Evolutionary conservation across 2,113 vertebrate genomes (phyloP), one percentile per base, ranked within the genome.

Genomic region (Vidua chalybeata): DNA sequence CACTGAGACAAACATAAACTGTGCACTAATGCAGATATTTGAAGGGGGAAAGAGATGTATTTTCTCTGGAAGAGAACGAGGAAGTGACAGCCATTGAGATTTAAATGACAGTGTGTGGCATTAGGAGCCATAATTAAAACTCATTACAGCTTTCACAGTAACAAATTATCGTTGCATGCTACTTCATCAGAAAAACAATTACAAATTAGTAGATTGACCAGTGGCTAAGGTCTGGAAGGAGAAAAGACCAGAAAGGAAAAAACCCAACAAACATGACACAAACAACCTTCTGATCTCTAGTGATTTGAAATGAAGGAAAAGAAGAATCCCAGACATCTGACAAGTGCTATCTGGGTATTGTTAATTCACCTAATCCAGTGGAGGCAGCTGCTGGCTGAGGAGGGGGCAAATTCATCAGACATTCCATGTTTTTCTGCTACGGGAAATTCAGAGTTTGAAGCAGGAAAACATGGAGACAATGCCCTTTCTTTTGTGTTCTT

Each of bases 31-130:
- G 75, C 67, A 96, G 79, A 75, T 91, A 79, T 93, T 93, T 96
- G 84, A 93, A 96, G 83, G 75, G 72, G 52, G 49, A 81, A 96
- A 77, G 56, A 85, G 69, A 51, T 20, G 9, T 93, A 90, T 94
- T 94, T 97, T 89, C 87, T 97, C 94, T 49, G 54, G 73, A 61
- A 77, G 49, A 95, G 75, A 88, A 88, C 1, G 0, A 69, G 54
- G 74, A 92, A 95, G 74, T 89, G 88, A 96, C 91, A 97, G 92
- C 84, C 96, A 96, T 52, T 92, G 92, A 97, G 89, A 97, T 96
- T 97, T 97, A 97, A 97, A 97, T 84, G 87, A 93, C 90, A 97
- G 72, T 5, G 7, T 63, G 58, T 87, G 76, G 90, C 85, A 94
- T 84, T 95, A 97, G 83, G 76, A 96, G 62, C 71, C 89, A 64